phyloP scores from a whole-genome alignment of 2,888 invertebrate species.

The Drosophila cracens region DNA sequence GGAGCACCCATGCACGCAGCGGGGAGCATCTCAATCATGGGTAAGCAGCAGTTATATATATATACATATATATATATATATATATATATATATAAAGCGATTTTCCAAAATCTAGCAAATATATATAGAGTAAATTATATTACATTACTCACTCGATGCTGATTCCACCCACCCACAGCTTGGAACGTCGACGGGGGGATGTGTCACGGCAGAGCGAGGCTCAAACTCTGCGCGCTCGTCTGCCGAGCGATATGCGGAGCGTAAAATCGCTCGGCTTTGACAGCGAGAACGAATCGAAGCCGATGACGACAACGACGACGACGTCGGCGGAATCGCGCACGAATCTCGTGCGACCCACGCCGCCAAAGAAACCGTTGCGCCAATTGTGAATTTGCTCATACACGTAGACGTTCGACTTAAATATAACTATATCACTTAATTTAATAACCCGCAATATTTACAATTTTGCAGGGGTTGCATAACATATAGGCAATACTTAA shows the following conservation, averaged over 20 bases:
- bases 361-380: slow-evolving; percentile 93
- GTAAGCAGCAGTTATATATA: slow-evolving; percentile 55
- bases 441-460: too few relatives aligned
- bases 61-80: too few relatives aligned
- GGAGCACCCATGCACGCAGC: slow-evolving; percentile 82
- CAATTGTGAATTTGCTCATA: slow-evolving; percentile 33
- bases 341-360: slow-evolving; percentile 88
- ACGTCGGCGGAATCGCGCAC: slow-evolving; percentile 72
- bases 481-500: too few relatives aligned
- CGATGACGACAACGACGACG: slow-evolving; percentile 29
- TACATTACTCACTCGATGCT: not conserved
- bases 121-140: not conserved
- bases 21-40: slow-evolving; percentile 84
- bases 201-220: slow-evolving; percentile 69
- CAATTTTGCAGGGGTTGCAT: too few relatives aligned
- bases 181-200: slow-evolving; percentile 80
- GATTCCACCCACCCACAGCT: slow-evolving; percentile 40
- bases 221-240: slow-evolving; percentile 67
- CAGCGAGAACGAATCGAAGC: slow-evolving; percentile 87
- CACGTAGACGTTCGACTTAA: slow-evolving; percentile 16
- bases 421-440: not conserved
- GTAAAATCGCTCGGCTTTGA: slow-evolving; percentile 92
- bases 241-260: slow-evolving; percentile 85
- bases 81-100: not conserved
- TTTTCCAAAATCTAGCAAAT: not conserved